Evolutionary conservation across 2,888 invertebrate genomes (phyloP).

Genomic region (Proisotoma minuta): DNA sequence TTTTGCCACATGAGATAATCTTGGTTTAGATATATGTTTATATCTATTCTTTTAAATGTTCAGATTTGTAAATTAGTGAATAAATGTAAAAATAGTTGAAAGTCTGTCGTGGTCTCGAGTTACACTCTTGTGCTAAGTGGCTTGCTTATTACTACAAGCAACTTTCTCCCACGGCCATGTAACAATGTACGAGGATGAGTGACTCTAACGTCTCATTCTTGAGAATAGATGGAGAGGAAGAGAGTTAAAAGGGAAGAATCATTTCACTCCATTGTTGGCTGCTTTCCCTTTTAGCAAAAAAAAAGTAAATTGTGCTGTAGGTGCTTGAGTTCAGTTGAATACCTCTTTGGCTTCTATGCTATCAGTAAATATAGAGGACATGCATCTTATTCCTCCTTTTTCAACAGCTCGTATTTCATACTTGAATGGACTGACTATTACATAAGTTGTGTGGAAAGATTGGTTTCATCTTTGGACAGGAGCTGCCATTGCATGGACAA

Average conservation of each 20-base stretch:
- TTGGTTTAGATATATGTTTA: too few relatives aligned
- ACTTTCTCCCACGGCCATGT: too few relatives aligned
- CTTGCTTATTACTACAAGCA: too few relatives aligned
- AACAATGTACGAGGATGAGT: too few relatives aligned
- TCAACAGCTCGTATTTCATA: slow-evolving; percentile 1
- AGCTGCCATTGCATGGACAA: neutral
- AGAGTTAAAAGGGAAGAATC: slow-evolving; percentile 12
- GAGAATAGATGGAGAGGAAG: slow-evolving; percentile 4
- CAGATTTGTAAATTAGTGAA: too few relatives aligned
- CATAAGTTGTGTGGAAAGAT: neutral
- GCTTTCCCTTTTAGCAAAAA: neutral
- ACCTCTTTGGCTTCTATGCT: too few relatives aligned
- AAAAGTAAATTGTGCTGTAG: slow-evolving; percentile 6
- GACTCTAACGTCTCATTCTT: slow-evolving; percentile 4
- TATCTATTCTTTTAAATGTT: too few relatives aligned
- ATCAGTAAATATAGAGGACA: too few relatives aligned
- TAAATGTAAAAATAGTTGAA: too few relatives aligned
- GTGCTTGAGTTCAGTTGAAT: neutral
- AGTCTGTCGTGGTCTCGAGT: too few relatives aligned
- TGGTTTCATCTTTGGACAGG: neutral
- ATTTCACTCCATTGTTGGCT: neutral
- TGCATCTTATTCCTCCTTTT: too few relatives aligned
- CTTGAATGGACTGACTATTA: neutral
- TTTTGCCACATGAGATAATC: neutral
- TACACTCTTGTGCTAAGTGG: too few relatives aligned